Conservation (phyloP, 1,140 invertebrate species). For the Tachypleus tridentatus region DNA sequence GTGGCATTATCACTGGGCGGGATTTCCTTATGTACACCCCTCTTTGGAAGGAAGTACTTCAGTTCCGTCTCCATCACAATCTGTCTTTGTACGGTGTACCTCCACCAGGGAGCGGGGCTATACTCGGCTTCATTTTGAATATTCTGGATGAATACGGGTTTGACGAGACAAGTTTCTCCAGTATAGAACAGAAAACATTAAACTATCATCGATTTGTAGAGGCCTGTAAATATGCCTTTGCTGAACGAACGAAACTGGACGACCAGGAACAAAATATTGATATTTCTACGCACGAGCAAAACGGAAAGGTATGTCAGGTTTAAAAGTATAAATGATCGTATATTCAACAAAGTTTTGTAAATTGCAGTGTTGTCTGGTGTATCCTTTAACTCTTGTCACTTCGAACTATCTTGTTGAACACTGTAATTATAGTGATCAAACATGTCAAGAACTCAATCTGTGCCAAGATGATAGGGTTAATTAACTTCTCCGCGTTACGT, state of each 20-base stretch:
- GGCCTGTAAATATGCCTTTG: slow-evolving; percentile 43
- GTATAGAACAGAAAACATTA: slow-evolving; percentile 7
- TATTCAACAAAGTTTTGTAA: slow-evolving; percentile 33
- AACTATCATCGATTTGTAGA: slow-evolving; percentile 37
- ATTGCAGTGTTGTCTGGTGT: neutral
- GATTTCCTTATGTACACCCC: slow-evolving; percentile 27
- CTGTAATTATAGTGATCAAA: neutral
- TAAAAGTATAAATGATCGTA: too few relatives aligned
- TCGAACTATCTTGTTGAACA: slow-evolving; percentile 13
- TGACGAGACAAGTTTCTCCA: too few relatives aligned
- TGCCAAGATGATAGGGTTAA: too few relatives aligned
- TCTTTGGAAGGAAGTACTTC: neutral
- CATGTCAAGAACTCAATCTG: too few relatives aligned
- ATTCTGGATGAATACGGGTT: slow-evolving; percentile 54
- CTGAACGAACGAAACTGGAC: slow-evolving; percentile 35
- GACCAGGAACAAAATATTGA: slow-evolving; percentile 44
- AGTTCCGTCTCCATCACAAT: slow-evolving; percentile 2
- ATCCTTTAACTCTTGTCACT: neutral
- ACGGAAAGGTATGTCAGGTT: too few relatives aligned
- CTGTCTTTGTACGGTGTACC: slow-evolving; percentile 8
- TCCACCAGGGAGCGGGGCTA: slow-evolving; percentile 58
- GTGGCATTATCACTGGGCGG: slow-evolving; percentile 29
- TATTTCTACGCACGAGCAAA: slow-evolving; percentile 38
- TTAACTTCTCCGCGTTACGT: too few relatives aligned
- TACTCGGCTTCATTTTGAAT: slow-evolving; percentile 68